These are phyloP conservation scores for Brachionus koreanus DNA, from an alignment of 1,140 invertebrate genomes.

Conservation along the genomic window DNA sequence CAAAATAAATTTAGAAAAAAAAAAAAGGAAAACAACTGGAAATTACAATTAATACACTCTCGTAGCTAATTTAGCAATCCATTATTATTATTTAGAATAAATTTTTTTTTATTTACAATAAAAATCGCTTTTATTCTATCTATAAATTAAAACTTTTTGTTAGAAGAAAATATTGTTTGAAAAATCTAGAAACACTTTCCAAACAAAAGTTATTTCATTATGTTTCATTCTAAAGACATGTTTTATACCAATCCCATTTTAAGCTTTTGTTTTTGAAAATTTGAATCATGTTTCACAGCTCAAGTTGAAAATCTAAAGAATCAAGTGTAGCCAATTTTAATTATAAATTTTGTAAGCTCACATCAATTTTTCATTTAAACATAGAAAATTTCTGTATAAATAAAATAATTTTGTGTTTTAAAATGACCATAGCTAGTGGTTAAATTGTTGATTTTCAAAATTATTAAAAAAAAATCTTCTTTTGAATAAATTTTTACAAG, in stretches of 20 bases:
- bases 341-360: background rate
- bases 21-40: background rate
- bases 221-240: too few species aligned
- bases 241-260: too few species aligned
- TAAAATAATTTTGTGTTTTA: too few species aligned
- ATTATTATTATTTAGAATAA: background rate
- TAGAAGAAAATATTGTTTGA: background rate
- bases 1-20: background rate
- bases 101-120: background rate
- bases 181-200: too few species aligned
- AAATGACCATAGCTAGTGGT: background rate
- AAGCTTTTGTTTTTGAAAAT: too few species aligned
- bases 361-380: too few species aligned
- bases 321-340: background rate
- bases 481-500: background rate
- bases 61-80: background rate
- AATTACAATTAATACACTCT: background rate
- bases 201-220: too few species aligned
- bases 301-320: background rate
- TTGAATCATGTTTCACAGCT: too few species aligned
- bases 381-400: too few species aligned
- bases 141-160: background rate
- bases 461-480: background rate
- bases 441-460: background rate
- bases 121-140: background rate